phyloP scores from a whole-genome alignment of 2,888 invertebrate genomes.

The Cheilosia grossa region DNA sequence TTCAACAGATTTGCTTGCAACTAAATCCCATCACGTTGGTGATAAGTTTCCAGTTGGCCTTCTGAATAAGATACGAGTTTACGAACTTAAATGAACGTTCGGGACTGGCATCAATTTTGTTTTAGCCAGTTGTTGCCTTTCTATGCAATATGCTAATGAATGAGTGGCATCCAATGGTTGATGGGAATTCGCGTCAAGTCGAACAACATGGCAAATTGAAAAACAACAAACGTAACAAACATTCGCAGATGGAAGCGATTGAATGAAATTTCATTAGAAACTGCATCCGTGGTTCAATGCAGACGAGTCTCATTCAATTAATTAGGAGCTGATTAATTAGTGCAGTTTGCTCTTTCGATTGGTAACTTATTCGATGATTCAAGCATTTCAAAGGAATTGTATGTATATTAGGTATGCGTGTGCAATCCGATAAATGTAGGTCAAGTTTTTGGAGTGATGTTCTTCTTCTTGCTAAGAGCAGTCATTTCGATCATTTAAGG shows the following conservation, averaged over 20 bases:
- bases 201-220: background rate
- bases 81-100: conserved; percentile 5
- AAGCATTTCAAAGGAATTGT: background rate
- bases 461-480: no score
- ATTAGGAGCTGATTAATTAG: conserved; percentile 46
- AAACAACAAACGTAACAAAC: conserved; percentile 10
- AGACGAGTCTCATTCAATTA: conserved; percentile 21
- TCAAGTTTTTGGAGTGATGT: no score
- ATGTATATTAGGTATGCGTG: background rate
- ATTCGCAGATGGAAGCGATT: conserved; percentile 3
- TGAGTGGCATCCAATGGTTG: conserved; percentile 12
- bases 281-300: conserved; percentile 15
- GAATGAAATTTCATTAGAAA: conserved; percentile 30
- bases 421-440: background rate
- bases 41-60: conserved; percentile 13
- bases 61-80: background rate
- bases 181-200: conserved; percentile 14
- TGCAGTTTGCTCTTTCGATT: conserved; percentile 16
- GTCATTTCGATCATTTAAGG: no score
- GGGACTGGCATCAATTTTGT: background rate
- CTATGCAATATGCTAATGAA: background rate
- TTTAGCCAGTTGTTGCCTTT: background rate
- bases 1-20: background rate
- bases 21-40: background rate
- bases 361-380: background rate